phyloP scores from a whole-genome alignment of 2,797 vertebrate genomes.

The Lerista edwardsae region DNA sequence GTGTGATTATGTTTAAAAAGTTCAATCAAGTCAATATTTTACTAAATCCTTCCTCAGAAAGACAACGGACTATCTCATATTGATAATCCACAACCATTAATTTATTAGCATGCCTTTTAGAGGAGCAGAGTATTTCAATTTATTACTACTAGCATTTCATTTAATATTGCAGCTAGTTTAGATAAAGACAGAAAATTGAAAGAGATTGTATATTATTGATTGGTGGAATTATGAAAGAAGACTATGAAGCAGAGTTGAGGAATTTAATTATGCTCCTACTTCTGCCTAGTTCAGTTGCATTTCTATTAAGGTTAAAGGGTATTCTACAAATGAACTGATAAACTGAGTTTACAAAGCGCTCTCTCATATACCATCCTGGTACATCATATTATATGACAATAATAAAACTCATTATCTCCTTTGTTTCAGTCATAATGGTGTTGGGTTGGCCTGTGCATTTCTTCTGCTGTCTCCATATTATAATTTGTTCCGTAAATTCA shows the following conservation, averaged over 20 bases:
- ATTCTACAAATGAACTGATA: slow-evolving; percentile 72
- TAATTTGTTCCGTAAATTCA: slow-evolving; percentile 72
- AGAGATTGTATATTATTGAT: slow-evolving; percentile 65
- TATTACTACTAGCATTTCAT: slow-evolving; percentile 64
- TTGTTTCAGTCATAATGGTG: slow-evolving; percentile 79
- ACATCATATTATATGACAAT: slow-evolving; percentile 62
- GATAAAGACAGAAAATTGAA: slow-evolving; percentile 68
- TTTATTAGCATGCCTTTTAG: slow-evolving; percentile 65
- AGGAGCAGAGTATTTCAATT: slow-evolving; percentile 57
- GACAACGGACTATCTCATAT: slow-evolving; percentile 40
- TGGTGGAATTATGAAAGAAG: slow-evolving; percentile 60
- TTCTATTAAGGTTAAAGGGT: slow-evolving; percentile 66
- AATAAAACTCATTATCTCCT: slow-evolving; percentile 77
- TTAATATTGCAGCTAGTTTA: slow-evolving; percentile 68
- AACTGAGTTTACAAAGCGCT: slow-evolving; percentile 59
- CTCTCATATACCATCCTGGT: slow-evolving; percentile 58
- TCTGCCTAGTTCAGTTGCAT: slow-evolving; percentile 56
- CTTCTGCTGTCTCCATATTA: slow-evolving; percentile 69
- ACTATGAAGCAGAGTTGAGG: slow-evolving; percentile 62
- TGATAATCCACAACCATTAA: slow-evolving; percentile 56
- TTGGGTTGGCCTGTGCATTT: slow-evolving; percentile 69
- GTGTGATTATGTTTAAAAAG: background rate
- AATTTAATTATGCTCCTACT: slow-evolving; percentile 65
- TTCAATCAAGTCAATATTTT: slow-evolving; percentile 54
- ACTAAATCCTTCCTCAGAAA: slow-evolving; percentile 35